phyloP scores from a whole-genome alignment of 1,140 invertebrate species.

The Drosophila pandora region DNA sequence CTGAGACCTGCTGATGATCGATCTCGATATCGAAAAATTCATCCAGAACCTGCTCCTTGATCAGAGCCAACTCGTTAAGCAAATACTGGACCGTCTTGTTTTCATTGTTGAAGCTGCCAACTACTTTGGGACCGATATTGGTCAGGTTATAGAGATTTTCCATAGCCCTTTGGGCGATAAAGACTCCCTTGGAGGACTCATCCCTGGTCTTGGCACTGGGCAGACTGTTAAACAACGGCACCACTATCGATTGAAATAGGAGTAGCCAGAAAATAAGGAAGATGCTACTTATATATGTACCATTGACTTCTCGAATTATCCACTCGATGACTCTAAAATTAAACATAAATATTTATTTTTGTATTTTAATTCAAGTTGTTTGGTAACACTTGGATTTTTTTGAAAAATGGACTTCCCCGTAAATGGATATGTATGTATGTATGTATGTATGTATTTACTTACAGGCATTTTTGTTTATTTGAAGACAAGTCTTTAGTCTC shows the following conservation, averaged over 20 bases:
- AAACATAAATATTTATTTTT: neutral
- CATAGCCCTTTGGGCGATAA: neutral
- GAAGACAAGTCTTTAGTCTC: neutral
- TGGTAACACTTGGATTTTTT: neutral
- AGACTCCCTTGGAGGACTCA: neutral
- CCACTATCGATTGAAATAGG: neutral
- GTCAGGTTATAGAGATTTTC: neutral
- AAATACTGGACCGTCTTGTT: conserved; percentile 85
- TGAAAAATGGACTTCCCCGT: neutral
- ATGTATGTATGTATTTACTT: neutral
- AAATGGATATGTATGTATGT: neutral
- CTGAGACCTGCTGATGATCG: conserved; percentile 86
- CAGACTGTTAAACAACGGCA: neutral
- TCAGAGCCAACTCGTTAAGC: conserved; percentile 81
- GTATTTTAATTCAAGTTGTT: neutral
- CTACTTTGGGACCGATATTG: conserved; percentile 88
- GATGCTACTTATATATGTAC: conserved; percentile 1
- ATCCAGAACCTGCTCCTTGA: conserved; percentile 54
- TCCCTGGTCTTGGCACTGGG: neutral
- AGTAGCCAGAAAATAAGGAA: neutral
- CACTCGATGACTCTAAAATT: neutral
- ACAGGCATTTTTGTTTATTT: neutral
- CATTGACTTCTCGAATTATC: neutral
- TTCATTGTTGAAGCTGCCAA: conserved; percentile 88
- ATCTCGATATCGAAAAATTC: conserved; percentile 68